Evolutionary conservation across 1,140 invertebrate species (phyloP), one percentile per base, ranked within the genome.

Genomic region (Drosophila nebulosa): DNA sequence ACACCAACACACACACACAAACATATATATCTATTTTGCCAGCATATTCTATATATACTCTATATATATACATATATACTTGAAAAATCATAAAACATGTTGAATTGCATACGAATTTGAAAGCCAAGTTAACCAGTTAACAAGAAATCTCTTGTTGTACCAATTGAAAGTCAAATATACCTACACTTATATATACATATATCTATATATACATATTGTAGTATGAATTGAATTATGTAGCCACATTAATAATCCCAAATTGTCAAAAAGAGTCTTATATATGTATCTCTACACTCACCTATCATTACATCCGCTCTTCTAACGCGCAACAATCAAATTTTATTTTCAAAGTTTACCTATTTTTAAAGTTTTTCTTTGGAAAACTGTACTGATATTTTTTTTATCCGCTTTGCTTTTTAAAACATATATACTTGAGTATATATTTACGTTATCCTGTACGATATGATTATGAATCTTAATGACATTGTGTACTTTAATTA

Each of bases 41-140:
- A 84, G 71, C 72, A 84, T 84, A 84, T 83, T 65, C 61, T 50
- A 59, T 26, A 79, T 63, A 66, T 30, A 63, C 32, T 59, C 24
- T 55, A 66, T 39, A 57, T 30, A 63, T 72, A 79, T 30, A n/a
- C 24, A 24, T 24, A 24, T 64, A 67, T 10, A 74, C 50, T 71
- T 55, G 22, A 67, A 59, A 59, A 61, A 57, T 55, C 35, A 70
- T 64, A 63, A 66, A 59, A 39, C 58, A 67, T 69, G 72, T 75
- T 84, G 26, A 56, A 62, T 64, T 56, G 79, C 75, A 69, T 76
- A 67, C 59, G 69, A 77, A 79, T 85, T 85, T 85, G 81, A 68
- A 77, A 86, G 73, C 77, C 65, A 85, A 86, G 80, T 78, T 84
- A 74, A 85, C 69, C 62, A 83, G 68, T 64, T 64, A 71, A 67